These are phyloP conservation scores for Sialis fuliginosa DNA, from an alignment of 2,888 invertebrate species.

Conservation along the genomic window DNA sequence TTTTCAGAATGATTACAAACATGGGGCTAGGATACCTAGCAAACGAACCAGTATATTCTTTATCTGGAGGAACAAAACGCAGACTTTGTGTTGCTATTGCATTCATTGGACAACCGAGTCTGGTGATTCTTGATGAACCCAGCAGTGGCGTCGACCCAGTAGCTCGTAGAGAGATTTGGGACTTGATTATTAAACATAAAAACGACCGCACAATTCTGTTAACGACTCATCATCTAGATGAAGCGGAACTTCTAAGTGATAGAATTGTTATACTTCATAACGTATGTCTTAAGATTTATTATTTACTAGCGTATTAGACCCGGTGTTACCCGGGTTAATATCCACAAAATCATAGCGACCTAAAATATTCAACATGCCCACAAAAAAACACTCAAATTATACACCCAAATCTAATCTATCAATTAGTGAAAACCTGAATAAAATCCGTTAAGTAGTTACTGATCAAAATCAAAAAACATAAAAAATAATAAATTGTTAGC, in stretches of 20 bases:
- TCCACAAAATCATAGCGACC: too few relatives aligned
- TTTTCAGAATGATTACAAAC: slow-evolving; percentile 36
- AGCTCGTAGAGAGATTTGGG: slow-evolving; percentile 53
- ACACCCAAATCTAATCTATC: too few relatives aligned
- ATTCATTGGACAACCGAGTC: slow-evolving; percentile 55
- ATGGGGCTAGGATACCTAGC: slow-evolving; percentile 49
- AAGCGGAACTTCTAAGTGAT: slow-evolving; percentile 74
- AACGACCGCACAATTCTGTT: slow-evolving; percentile 60
- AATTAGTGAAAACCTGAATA: too few relatives aligned
- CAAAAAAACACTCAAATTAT: too few relatives aligned
- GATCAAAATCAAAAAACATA: too few relatives aligned
- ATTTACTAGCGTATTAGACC: too few relatives aligned
- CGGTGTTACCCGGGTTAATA: too few relatives aligned
- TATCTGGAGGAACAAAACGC: slow-evolving; percentile 80
- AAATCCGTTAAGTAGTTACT: too few relatives aligned
- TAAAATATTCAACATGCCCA: too few relatives aligned
- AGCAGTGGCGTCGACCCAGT: slow-evolving; percentile 79
- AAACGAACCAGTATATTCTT: slow-evolving; percentile 36
- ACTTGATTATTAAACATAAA: slow-evolving; percentile 49
- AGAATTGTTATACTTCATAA: slow-evolving; percentile 64
- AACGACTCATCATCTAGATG: slow-evolving; percentile 77
- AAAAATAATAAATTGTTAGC: too few relatives aligned
- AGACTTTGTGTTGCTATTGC: slow-evolving; percentile 79
- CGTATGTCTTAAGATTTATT: slow-evolving; percentile 19
- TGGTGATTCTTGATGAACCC: slow-evolving; percentile 69